Conservation (phyloP, 2,888 invertebrate species). For the Oligia fasciuncula region DNA sequence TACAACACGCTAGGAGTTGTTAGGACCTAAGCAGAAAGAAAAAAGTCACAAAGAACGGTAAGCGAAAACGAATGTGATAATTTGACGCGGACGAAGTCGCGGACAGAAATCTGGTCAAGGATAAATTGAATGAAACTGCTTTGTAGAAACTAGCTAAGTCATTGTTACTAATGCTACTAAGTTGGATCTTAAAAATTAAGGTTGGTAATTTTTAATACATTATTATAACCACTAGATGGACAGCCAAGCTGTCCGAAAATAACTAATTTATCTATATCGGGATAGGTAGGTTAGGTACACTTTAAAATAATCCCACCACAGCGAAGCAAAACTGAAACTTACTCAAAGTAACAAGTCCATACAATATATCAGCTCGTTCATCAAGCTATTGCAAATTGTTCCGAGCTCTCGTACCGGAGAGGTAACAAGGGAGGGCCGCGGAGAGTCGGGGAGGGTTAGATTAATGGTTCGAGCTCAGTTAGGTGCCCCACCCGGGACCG, state of each 20-base stretch:
- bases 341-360: slow-evolving; percentile 53
- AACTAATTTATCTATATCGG: not conserved
- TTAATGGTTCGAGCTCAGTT: slow-evolving; percentile 78
- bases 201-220: not conserved
- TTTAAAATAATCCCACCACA: not conserved
- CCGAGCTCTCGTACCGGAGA: slow-evolving; percentile 52
- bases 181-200: not conserved
- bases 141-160: not conserved
- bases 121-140: not conserved
- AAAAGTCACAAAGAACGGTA: not conserved
- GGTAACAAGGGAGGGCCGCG: slow-evolving; percentile 61
- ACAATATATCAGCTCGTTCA: slow-evolving; percentile 72
- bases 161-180: not conserved
- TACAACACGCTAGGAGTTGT: not conserved
- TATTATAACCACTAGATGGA: not conserved
- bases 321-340: slow-evolving; percentile 21
- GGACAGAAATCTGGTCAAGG: not conserved
- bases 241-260: not conserved
- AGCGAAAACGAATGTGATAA: not conserved
- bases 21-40: not conserved
- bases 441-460: slow-evolving; percentile 74
- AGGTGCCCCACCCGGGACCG: slow-evolving; percentile 81
- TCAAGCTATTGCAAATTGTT: slow-evolving; percentile 76
- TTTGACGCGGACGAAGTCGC: not conserved
- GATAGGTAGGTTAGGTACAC: not conserved